Base-by-base conservation (phyloP, 2,113 vertebrate species). In the Misgurnus anguillicaudatus region DNA sequence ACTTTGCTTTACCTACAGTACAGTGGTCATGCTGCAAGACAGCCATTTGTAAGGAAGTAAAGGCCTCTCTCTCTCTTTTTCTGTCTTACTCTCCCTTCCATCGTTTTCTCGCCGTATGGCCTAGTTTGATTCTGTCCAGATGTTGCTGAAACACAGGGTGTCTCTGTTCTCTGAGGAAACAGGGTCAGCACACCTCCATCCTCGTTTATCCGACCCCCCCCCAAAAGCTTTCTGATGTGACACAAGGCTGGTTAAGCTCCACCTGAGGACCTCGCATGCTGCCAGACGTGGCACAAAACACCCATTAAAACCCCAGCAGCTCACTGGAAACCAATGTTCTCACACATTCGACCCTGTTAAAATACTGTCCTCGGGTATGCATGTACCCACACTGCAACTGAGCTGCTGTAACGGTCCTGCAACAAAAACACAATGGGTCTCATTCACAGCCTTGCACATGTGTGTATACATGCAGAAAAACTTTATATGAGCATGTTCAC, bases 1-100 rank as follows among this genome's bases (percentile, higher is more conserved):
- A 91, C 87, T 89, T 62, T 88, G 55, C n/a, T 13, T 88, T 85
- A 89, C 86, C 86, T 90, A 82, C 64, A 77, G 24, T 31, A 31
- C 24, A 31, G 72, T 62, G 78, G 78, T 75, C 4, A 36, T 75
- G 81, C 80, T 80, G 79, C 21, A 4, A 39, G 65, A 61, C 51
- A 38, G 80, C 80, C 77, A 60, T 42, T 36, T 55, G 19, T 51
- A 57, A 47, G 41, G 16, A 73, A 39, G 36, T 11, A 6, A 19
- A 75, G 41, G 19, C 58, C 16, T 67, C 80, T 60, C 81, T 75
- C 83, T 64, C 71, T 63, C 47, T 65, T 14, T 77, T 14, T 17
- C 62, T 24, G 19, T 7, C 19, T 24, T 13, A 13, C 11, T 51
- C 13, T 13, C 5, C 53, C 53, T 8, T 57, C 17, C n/a, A 6